Evolutionary conservation across 2,797 vertebrate genomes (phyloP), one percentile per base, ranked within the genome.

Genomic region (Melanotaenia boesemani): DNA sequence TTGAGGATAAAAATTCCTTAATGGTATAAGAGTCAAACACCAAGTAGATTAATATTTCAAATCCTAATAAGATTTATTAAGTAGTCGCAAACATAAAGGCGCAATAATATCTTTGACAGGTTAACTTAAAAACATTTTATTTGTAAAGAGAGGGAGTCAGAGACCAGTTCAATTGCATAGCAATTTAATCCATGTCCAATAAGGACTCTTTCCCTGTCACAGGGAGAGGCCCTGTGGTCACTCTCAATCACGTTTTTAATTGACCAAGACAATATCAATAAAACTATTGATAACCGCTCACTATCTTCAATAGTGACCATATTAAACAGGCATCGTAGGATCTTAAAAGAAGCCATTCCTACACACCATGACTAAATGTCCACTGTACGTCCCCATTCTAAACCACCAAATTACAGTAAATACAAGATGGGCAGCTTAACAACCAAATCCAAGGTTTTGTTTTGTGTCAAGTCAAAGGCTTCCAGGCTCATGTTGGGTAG

Each of bases 111-210:
- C 77, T 85, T 90, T 82, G 86, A 93, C 89, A 92, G 82, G 78
- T 91, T 89, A 93, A 93, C 88, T 93, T 92, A 92, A 90, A 92
- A 92, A 94, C 90, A 93, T 89, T 89, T 91, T 88, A 92, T 93
- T 90, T 86, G 88, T 87, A 92, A 92, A 94, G 91, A 94, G 91
- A 93, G 92, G 91, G 91, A 95, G 93, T 93, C 94, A 92, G 94
- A 95, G 94, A 94, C 92, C 90, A 94, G 92, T 94, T 95, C 94
- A 95, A 95, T 95, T 95, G 95, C 94, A 95, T 95, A 95, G 94
- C 95, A 95, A 95, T 95, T 95, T 95, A 95, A 94, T 95, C 93
- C 92, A 93, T 93, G 94, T 94, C 94, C 90, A 90, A 93, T 93
- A 91, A 93, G 90, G 92, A 93, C 91, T 89, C 92, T 93, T 91